A percentile compares a stretch with the other conserved stretches of the same genome.
These are phyloP conservation scores for Drosophila melanica DNA, from an alignment of 1,140 invertebrate genomes.

Conservation along the genomic window DNA sequence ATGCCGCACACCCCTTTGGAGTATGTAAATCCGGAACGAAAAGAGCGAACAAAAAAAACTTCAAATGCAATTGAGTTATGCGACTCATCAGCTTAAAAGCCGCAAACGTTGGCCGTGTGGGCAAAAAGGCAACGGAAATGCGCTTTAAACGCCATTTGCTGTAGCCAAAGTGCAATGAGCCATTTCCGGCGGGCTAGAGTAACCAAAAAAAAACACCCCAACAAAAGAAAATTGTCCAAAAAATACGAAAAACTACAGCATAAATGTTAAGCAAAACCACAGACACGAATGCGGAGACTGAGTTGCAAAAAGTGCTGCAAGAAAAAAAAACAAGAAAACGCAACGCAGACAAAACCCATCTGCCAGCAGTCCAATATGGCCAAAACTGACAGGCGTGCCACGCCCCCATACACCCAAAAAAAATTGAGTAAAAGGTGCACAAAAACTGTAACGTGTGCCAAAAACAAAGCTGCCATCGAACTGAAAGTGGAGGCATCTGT, in stretches of 20 bases:
- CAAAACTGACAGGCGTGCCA: conserved; percentile 61
- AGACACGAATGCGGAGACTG: conserved; percentile 57
- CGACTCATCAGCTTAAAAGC: conserved; percentile 47
- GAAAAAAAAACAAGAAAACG: conserved; percentile 29
- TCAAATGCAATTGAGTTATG: conserved; percentile 70
- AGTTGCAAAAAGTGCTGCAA: conserved; percentile 34
- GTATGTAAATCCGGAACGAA: conserved; percentile 26
- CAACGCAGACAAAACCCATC: conserved; percentile 75
- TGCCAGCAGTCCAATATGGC: conserved; percentile 66
- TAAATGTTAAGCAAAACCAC: conserved; percentile 80
- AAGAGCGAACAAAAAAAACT: conserved; percentile 8
- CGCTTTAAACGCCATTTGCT: conserved; percentile 77
- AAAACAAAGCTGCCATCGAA: conserved; percentile 42
- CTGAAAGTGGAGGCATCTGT: conserved; percentile 47
- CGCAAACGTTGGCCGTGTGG: conserved; percentile 24
- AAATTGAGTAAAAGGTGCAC: conserved; percentile 53
- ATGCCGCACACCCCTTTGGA: conserved; percentile 19
- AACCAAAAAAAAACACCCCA: not conserved
- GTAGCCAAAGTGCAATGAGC: conserved; percentile 83
- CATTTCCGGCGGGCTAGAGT: conserved; percentile 53
- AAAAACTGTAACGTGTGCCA: conserved; percentile 74
- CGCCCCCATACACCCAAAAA: conserved; percentile 28
- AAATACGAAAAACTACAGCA: conserved; percentile 53
- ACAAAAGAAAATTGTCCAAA: conserved; percentile 4
- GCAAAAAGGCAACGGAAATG: conserved; percentile 64